Percentiles rank a stretch among this genome's conserved stretches.
phyloP scores from a whole-genome alignment of 2,113 vertebrate genomes.

The Larimichthys polyactis region DNA sequence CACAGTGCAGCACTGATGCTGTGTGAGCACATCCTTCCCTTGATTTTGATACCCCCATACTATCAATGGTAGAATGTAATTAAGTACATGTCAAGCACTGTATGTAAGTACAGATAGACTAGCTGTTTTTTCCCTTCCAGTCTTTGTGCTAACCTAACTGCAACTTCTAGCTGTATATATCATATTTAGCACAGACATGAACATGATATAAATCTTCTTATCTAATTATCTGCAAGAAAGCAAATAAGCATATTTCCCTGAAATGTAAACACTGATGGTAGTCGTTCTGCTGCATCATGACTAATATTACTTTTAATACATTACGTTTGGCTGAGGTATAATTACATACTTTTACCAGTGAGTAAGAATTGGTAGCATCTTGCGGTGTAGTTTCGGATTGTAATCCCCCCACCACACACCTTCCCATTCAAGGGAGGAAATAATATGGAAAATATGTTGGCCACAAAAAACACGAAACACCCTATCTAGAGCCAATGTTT shows the following conservation, averaged over 20 bases:
- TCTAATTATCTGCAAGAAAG: not conserved
- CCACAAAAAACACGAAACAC: too few species aligned
- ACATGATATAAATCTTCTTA: not conserved
- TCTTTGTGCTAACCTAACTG: not conserved
- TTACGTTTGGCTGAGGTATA: too few species aligned
- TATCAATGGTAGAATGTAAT: slow-evolving; percentile 26
- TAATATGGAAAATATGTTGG: too few species aligned
- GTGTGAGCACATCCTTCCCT: slow-evolving; percentile 53
- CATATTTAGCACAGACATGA: not conserved
- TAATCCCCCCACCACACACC: too few species aligned
- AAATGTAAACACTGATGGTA: not conserved
- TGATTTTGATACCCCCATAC: slow-evolving; percentile 48
- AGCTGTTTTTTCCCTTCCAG: not conserved
- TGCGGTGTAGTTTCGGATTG: too few species aligned
- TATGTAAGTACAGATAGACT: not conserved
- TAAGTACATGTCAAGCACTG: not conserved
- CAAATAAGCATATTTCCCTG: not conserved
- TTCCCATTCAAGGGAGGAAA: too few species aligned
- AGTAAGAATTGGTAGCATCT: too few species aligned
- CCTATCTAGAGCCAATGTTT: too few species aligned
- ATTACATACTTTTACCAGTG: too few species aligned
- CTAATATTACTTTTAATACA: too few species aligned
- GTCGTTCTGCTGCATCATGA: too few species aligned
- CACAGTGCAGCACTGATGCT: slow-evolving; percentile 57
- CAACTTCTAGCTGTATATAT: not conserved